These are phyloP conservation scores for Rhineura floridana DNA, from an alignment of 2,113 vertebrate genomes.

Conservation along the genomic window DNA sequence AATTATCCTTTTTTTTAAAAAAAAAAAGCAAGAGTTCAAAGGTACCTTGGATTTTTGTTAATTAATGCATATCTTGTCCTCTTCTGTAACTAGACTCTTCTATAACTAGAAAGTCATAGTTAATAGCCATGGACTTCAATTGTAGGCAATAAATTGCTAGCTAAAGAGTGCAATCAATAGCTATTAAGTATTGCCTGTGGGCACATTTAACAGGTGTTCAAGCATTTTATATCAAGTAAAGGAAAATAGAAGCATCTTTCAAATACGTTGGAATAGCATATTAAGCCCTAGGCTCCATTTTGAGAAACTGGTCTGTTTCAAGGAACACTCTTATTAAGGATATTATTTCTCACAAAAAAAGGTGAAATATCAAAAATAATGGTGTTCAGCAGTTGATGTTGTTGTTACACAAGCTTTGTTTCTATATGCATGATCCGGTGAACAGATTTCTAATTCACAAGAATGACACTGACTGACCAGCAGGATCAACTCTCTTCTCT, in stretches of 20 bases:
- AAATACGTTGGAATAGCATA: conserved; percentile 22
- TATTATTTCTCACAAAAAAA: background rate
- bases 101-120: conserved; percentile 64
- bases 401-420: background rate
- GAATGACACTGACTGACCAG: background rate
- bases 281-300: conserved; percentile 11
- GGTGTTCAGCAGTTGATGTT: background rate
- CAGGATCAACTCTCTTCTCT: no score
- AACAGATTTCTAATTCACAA: background rate
- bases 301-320: conserved; percentile 1
- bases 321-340: background rate
- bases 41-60: conserved; percentile 56
- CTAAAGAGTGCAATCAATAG: conserved; percentile 33
- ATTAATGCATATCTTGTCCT: conserved; percentile 66
- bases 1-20: background rate
- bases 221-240: conserved; percentile 55
- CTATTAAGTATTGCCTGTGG: conserved; percentile 72
- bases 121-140: conserved; percentile 50
- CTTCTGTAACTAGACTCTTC: conserved; percentile 52
- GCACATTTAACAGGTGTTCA: conserved; percentile 77
- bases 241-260: conserved; percentile 42
- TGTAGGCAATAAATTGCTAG: conserved; percentile 62
- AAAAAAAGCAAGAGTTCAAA: conserved; percentile 38
- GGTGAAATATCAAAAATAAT: background rate
- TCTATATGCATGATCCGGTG: background rate